These are phyloP conservation scores for Cybosia mesomella DNA, from an alignment of 2,888 invertebrate genomes.

Conservation along the genomic window DNA sequence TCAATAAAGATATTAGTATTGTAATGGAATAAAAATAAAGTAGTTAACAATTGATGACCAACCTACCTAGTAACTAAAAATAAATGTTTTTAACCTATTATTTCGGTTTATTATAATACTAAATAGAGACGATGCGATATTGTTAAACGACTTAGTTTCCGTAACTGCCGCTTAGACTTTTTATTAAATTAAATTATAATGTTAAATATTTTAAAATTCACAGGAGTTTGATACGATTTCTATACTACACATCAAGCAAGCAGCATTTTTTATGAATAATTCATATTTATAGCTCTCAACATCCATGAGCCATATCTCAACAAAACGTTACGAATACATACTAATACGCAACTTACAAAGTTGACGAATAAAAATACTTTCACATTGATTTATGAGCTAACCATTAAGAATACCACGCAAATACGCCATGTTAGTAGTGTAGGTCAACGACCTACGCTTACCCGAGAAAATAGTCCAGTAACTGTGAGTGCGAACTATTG, in stretches of 20 bases:
- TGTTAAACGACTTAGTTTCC: no score
- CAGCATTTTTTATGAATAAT: not conserved
- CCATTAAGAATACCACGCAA: constrained; percentile 47
- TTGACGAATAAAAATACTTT: constrained; percentile 48
- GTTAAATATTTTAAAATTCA: not conserved
- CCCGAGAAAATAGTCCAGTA: constrained; percentile 46
- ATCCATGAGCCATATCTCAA: not conserved
- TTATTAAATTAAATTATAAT: no score
- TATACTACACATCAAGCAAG: not conserved
- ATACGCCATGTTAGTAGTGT: constrained; percentile 42
- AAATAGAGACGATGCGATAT: no score
- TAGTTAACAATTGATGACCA: no score
- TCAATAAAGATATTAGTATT: no score
- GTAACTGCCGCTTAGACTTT: no score
- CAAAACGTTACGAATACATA: constrained; percentile 30
- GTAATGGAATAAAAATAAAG: no score
- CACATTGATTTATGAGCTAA: constrained; percentile 50
- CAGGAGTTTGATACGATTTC: not conserved
- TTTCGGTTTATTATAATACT: no score
- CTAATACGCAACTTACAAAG: constrained; percentile 39
- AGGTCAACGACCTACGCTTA: constrained; percentile 49
- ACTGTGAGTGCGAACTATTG: constrained; percentile 35
- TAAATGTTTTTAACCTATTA: no score
- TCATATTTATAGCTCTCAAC: not conserved
- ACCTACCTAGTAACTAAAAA: no score